These are phyloP conservation scores for Melinaea menophilus DNA, from an alignment of 2,888 invertebrate species.

Conservation along the genomic window DNA sequence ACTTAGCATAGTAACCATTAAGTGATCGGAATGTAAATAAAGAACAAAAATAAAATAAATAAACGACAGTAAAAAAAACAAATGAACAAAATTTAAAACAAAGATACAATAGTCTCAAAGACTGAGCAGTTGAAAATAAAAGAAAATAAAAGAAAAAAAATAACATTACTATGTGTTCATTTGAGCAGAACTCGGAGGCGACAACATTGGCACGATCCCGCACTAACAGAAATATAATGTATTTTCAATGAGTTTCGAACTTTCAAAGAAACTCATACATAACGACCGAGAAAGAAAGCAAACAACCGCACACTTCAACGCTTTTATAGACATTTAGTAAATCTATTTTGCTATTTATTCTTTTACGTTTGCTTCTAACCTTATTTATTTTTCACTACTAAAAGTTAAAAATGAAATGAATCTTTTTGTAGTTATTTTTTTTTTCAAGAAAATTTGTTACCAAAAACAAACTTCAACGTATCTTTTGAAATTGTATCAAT, in stretches of 20 bases:
- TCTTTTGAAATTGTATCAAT: conserved; percentile 3
- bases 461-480: conserved; percentile 1
- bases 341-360: no score
- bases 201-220: conserved; percentile 32
- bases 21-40: not conserved
- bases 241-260: conserved; percentile 31
- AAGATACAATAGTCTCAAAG: not conserved
- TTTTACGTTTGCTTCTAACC: no score
- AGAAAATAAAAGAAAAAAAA: conserved; percentile 22
- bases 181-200: conserved; percentile 33
- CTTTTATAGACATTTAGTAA: not conserved
- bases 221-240: conserved; percentile 34
- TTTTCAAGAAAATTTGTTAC: not conserved
- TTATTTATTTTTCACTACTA: no score
- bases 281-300: conserved; percentile 20
- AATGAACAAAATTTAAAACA: not conserved
- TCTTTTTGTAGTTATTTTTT: no score
- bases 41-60: not conserved
- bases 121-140: conserved; percentile 25
- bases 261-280: conserved; percentile 24
- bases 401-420: no score
- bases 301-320: conserved; percentile 23
- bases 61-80: not conserved
- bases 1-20: not conserved
- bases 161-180: conserved; percentile 27